Base-by-base conservation (phyloP, 2,113 vertebrate species). In the Eleginops maclovinus region DNA sequence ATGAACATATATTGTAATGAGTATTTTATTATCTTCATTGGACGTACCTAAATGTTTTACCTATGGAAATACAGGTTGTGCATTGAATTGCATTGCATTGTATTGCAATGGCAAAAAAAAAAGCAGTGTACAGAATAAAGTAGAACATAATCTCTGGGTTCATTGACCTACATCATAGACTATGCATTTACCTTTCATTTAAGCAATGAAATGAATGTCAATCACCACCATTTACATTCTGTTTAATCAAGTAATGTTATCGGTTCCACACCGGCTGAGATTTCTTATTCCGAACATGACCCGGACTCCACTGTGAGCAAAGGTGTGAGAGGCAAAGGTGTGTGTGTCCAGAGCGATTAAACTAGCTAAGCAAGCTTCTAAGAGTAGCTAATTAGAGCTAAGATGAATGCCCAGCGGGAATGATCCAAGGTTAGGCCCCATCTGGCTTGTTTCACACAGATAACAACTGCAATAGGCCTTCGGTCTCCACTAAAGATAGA, bases 301-400 rank as follows among this genome's bases (percentile, higher is more conserved):
- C 5, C 15, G 3, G 4, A 5, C 68, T 69, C 46, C 22, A 31
- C 19, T 53, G 51, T 46, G 65, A 77, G 61, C 36, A 65, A 47
- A 59, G 17, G 74, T 59, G 59, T 68, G 53, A 61, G 63, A 71
- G 19, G 36, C 22, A 21, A 58, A 79, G 36, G 47, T 79, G 55
- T 79, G 36, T 64, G 43, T 47, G 60, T 72, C 74, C 75, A 74
- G 13, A 58, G 22, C 0, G 19, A 44, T 55, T 47, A 22, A 74
- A 63, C 50, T n/a, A 46, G 55, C 31, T 56, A 54, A 51, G 71
- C 43, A 21, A 78, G 75, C 70, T 64, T 80, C 75, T 87, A 77
- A 62, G 83, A 85, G 78, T 46, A 78, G 77, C 78, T 88, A 92
- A 89, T 91, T 86, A 85, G 72, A 75, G 59, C 67, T 71, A 81